Evolutionary conservation across 2,888 invertebrate genomes (phyloP).

Genomic region (Apamea epomidion): DNA sequence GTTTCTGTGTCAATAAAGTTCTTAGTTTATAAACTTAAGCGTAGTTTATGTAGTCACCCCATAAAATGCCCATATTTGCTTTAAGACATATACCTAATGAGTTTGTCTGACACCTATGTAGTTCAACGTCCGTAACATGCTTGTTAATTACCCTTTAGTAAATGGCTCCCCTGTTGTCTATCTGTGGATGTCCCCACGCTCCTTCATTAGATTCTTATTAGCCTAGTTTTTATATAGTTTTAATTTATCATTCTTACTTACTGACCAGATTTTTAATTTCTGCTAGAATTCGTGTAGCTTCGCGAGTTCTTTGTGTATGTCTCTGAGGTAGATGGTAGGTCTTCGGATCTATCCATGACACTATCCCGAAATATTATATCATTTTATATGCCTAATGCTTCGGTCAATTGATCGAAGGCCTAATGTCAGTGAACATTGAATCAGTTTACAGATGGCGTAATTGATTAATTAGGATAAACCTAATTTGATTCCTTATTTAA

Average conservation of each 20-base stretch:
- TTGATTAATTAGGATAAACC: not conserved
- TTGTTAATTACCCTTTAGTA: not conserved
- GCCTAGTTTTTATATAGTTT: constrained; percentile 7
- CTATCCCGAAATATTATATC: not conserved
- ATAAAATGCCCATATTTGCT: not conserved
- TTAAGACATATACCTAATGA: not conserved
- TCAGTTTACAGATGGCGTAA: not conserved
- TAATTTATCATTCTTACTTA: constrained; percentile 19
- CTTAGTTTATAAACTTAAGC: not conserved
- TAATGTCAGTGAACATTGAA: not conserved
- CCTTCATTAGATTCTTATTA: constrained; percentile 17
- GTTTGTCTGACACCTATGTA: not conserved
- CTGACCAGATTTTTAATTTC: constrained; percentile 10
- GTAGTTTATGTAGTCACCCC: constrained; percentile 2
- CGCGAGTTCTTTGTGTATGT: not conserved
- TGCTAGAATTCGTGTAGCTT: constrained; percentile 7
- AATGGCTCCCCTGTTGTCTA: not conserved
- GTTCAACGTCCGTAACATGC: not conserved
- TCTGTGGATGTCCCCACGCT: not conserved
- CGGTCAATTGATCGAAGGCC: no score
- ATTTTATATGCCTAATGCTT: not conserved
- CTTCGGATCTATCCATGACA: no score
- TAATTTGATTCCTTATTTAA: not conserved
- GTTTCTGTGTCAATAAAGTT: not conserved
- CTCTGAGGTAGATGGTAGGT: not conserved